Conservation (phyloP, 2,797 vertebrate species). For the Pangasius krempfi region DNA sequence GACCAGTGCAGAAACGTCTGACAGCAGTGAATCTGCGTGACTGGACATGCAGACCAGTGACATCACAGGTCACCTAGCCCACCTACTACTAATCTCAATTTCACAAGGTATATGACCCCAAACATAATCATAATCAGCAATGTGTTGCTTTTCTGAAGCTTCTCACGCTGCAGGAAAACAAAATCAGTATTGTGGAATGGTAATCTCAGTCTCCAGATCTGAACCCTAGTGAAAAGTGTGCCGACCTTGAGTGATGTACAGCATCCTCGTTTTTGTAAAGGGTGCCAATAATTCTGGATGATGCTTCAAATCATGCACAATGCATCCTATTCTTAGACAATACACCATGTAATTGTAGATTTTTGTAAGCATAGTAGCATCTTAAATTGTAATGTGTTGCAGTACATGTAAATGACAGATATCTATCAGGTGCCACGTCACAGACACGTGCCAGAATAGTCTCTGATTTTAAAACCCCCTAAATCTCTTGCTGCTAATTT, state of each 20-base stretch:
- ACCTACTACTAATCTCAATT: not conserved
- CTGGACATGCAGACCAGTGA: not conserved
- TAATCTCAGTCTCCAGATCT: not conserved
- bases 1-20: slow-evolving; percentile 5
- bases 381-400: not conserved
- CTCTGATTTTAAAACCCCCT: not conserved
- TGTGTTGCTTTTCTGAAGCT: not conserved
- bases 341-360: not conserved
- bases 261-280: not conserved
- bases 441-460: not conserved
- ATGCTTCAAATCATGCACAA: no score
- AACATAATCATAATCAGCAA: not conserved
- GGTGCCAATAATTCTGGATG: not conserved
- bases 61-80: not conserved
- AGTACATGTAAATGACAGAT: not conserved
- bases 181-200: no score
- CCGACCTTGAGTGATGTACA: not conserved
- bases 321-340: not conserved
- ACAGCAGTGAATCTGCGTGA: not conserved
- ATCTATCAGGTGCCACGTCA: not conserved
- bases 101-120: not conserved
- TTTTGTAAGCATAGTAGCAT: not conserved
- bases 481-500: not conserved
- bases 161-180: not conserved
- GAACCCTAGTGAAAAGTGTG: not conserved